Conservation (phyloP, 1,140 invertebrate species). For the Zaprionus capensis region DNA sequence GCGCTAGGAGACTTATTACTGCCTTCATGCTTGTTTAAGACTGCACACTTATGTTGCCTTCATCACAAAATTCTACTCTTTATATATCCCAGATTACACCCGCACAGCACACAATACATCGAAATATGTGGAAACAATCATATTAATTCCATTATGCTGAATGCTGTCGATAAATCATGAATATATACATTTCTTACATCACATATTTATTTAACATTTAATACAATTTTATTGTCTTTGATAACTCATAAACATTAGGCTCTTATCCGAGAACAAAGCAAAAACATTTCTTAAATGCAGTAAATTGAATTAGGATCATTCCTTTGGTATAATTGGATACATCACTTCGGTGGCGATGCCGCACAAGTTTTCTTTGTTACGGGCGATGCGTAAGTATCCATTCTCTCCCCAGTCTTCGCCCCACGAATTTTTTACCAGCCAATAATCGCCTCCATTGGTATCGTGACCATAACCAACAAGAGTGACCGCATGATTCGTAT, state of each 20-base stretch:
- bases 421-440: conserved; percentile 88
- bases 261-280: too few relatives aligned
- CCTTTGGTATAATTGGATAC: conserved; percentile 14
- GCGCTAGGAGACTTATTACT: conserved; percentile 87
- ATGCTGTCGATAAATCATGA: too few relatives aligned
- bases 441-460: conserved; percentile 85
- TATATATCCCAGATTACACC: conserved; percentile 87
- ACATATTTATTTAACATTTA: too few relatives aligned
- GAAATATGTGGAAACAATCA: too few relatives aligned
- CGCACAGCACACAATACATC: too few relatives aligned
- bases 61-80: conserved; percentile 83
- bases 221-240: too few relatives aligned
- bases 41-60: conserved; percentile 88
- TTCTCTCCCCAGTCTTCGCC: conserved; percentile 85
- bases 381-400: conserved; percentile 87
- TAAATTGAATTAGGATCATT: not conserved
- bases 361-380: conserved; percentile 87
- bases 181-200: too few relatives aligned
- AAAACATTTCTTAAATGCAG: too few relatives aligned
- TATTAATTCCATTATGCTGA: too few relatives aligned
- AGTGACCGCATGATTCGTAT: conserved; percentile 85
- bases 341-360: conserved; percentile 67
- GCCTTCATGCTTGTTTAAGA: not conserved
- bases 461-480: conserved; percentile 91
- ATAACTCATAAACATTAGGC: too few relatives aligned